A percentile compares a stretch with the other conserved stretches of the same genome.
Conservation (phyloP, 1,140 invertebrate genomes). For the Drosophila fuyamai region DNA sequence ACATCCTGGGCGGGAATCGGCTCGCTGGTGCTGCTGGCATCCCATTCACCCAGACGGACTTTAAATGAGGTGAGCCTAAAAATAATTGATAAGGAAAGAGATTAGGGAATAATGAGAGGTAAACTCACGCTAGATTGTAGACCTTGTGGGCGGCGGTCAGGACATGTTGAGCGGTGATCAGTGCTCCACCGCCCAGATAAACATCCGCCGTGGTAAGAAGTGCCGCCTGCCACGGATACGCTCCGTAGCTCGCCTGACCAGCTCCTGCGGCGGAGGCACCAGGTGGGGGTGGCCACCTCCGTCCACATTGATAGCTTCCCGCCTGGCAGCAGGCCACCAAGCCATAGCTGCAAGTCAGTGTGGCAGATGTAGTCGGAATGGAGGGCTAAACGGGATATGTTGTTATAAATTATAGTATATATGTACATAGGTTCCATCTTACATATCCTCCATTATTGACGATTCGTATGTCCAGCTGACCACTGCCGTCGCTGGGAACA, state of each 20-base stretch:
- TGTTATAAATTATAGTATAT: no score
- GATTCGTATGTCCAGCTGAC: constrained; percentile 87
- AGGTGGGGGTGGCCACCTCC: constrained; percentile 68
- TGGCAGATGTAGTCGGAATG: constrained; percentile 15
- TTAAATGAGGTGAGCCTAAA: constrained; percentile 84
- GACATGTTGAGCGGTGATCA: constrained; percentile 88
- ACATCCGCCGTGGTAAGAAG: constrained; percentile 85
- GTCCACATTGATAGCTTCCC: constrained; percentile 77
- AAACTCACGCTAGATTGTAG: constrained; percentile 86
- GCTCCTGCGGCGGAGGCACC: constrained; percentile 46
- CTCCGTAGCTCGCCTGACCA: constrained; percentile 75
- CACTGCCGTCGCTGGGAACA: constrained; percentile 83
- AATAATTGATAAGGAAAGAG: background rate
- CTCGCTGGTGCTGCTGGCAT: constrained; percentile 87
- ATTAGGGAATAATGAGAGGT: background rate
- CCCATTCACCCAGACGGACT: constrained; percentile 90
- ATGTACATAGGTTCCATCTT: no score
- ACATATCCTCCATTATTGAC: constrained; percentile 85
- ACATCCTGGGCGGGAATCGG: constrained; percentile 88
- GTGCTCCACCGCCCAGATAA: constrained; percentile 89
- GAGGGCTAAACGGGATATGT: constrained; percentile 26
- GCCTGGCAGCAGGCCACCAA: constrained; percentile 73
- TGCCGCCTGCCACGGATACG: constrained; percentile 84
- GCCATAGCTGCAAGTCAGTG: constrained; percentile 64
- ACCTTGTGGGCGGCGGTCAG: constrained; percentile 90